Evolutionary conservation across 2,888 invertebrate species (phyloP), one percentile per base, ranked within the genome.

Genomic region (Hypsopygia costalis): DNA sequence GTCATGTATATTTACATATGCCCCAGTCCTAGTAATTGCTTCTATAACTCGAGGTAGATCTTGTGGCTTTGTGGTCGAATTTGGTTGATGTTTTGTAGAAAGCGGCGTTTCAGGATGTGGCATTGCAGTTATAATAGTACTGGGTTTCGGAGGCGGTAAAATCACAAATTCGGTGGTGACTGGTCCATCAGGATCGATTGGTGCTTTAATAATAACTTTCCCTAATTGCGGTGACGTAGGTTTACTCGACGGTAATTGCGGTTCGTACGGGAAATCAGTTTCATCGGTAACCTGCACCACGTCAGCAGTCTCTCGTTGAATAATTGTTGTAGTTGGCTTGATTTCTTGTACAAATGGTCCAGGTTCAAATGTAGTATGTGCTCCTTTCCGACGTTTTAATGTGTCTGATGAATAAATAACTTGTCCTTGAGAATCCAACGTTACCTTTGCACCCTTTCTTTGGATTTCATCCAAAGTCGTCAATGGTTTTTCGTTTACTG

Each of bases 331-430:
- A 1, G 83, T 83, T n/a, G 85, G 81, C 36, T 72, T 63, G 37
- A 87, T 74, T 61, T 92, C 92, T 80, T 94, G 94, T 12, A 96
- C 94, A 71, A 94, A 94, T 31, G 95, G 95, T 53, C 96, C 96
- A 41, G 96, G 96, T 85, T 95, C 95, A 65, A 96, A 96, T 22
- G 96, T 95, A 27, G 95, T 94, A 65, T 95, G 94, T 9, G 94
- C 93, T 45, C 93, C 94, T 88, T 95, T 95, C 50, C 93, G 89
- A 58, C 95, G 90, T 68, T 93, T 93, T 49, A 96, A 81, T 66
- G 96, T 96, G 60, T 96, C 96, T 11, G 96, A 96, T 49, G 94
- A 94, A 80, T 94, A 97, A 46, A 97, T 94, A 32, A 97, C 95
- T 90, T 95, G 95, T 37, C 97, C 97, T 62, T 94, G 94, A 12